Conservation (phyloP, 2,797 vertebrate genomes). For the Eidolon dupreanum region DNA sequence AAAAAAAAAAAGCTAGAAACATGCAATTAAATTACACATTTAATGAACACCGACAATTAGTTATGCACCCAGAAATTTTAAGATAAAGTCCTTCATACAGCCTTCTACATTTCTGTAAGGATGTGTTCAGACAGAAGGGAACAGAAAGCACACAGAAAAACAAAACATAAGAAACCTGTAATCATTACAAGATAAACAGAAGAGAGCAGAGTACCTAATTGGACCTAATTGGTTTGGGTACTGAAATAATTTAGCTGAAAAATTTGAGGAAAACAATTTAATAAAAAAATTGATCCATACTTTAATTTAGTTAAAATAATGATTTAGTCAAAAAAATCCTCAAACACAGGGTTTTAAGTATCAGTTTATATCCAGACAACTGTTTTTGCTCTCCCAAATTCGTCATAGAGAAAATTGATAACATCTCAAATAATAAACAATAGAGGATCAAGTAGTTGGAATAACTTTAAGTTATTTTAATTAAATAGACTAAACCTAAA, state of each 20-base stretch:
- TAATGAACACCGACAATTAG: neutral
- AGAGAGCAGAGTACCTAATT: neutral
- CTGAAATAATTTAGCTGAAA: neutral
- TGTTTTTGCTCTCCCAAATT: neutral
- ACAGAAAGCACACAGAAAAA: neutral
- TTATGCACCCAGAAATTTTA: neutral
- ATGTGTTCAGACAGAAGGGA: neutral
- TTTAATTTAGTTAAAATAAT: conserved; percentile 1
- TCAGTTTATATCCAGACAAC: neutral
- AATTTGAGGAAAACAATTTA: neutral
- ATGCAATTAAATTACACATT: neutral
- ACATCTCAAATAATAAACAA: neutral
- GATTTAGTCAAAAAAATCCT: neutral
- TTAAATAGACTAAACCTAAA: neutral
- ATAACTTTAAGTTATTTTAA: conserved; percentile 1
- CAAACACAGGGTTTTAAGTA: conserved; percentile 18
- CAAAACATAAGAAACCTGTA: neutral
- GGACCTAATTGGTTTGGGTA: neutral
- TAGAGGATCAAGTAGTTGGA: neutral
- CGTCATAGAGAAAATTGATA: neutral
- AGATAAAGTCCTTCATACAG: neutral
- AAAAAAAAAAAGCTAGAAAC: neutral
- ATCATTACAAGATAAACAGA: neutral
- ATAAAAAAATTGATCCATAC: neutral
- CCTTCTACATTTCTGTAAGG: neutral